These are phyloP conservation scores for Tragelaphus strepsiceros DNA, from an alignment of 2,113 vertebrate species.

Conservation along the genomic window DNA sequence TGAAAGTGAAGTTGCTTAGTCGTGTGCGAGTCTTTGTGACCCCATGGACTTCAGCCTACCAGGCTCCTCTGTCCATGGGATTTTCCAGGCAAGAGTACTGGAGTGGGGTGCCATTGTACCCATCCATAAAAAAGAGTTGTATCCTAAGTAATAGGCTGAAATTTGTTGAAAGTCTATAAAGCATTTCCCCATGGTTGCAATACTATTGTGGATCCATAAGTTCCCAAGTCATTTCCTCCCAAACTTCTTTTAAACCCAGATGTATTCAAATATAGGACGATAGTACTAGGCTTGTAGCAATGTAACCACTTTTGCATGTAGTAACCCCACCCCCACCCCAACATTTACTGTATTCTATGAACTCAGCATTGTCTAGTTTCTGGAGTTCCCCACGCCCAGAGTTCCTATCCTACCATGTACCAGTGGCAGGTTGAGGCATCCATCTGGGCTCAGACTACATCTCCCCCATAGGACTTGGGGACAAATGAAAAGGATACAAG, in stretches of 20 bases:
- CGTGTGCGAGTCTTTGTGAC: no score
- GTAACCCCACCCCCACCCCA: no score
- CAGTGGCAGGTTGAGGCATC: background rate
- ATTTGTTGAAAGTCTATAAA: background rate
- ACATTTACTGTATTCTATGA: background rate
- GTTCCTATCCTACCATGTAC: background rate
- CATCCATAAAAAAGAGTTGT: background rate
- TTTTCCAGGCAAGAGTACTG: no score
- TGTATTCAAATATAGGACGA: background rate
- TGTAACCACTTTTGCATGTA: background rate
- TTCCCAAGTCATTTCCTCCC: background rate
- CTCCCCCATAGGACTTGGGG: accelerated
- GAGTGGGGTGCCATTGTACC: background rate
- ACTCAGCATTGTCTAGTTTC: background rate
- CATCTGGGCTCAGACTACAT: background rate
- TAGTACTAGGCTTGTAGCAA: background rate
- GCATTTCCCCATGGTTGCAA: background rate
- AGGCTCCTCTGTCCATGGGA: no score
- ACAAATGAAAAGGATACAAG: background rate
- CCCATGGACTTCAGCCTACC: no score
- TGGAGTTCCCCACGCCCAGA: background rate
- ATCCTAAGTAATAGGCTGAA: background rate
- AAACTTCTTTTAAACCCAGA: background rate
- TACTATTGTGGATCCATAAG: background rate
- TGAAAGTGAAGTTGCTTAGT: no score